Percentiles rank a stretch among this genome's conserved stretches.
These are phyloP conservation scores for Bombyx mori DNA, from an alignment of 1,140 invertebrate species.

Conservation along the genomic window DNA sequence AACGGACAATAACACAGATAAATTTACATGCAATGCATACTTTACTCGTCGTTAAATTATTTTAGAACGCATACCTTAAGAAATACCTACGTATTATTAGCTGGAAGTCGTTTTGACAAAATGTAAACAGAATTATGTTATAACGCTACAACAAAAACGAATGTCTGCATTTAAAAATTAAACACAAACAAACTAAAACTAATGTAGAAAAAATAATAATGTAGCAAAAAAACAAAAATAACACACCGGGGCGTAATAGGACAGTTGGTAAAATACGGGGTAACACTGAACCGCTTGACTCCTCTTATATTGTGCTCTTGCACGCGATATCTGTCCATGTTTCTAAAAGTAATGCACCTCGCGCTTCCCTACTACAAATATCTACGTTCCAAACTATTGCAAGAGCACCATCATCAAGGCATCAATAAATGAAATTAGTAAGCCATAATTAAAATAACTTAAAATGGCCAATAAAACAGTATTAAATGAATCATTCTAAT, in stretches of 20 bases:
- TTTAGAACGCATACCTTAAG: not conserved
- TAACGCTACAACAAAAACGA: conserved; percentile 25
- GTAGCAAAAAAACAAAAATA: conserved; percentile 42
- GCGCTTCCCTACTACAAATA: no score
- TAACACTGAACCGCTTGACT: conserved; percentile 49
- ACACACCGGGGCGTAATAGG: conserved; percentile 70
- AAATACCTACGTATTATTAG: not conserved
- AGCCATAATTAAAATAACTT: conserved; percentile 17
- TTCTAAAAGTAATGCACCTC: conserved; percentile 26
- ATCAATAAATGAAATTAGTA: conserved; percentile 13
- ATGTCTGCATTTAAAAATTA: conserved; percentile 44
- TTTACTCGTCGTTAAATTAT: not conserved
- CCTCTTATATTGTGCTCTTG: conserved; percentile 53
- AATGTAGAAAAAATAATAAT: conserved; percentile 60
- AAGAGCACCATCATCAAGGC: not conserved
- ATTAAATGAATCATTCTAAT: conserved; percentile 60
- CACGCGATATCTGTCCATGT: conserved; percentile 56
- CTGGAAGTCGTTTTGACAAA: not conserved
- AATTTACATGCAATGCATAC: conserved; percentile 61
- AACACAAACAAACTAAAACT: conserved; percentile 63
- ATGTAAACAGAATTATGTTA: no score
- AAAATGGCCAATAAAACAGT: conserved; percentile 39
- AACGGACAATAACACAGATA: conserved; percentile 53
- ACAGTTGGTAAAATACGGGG: conserved; percentile 72
- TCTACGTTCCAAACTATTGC: no score